Evolutionary conservation across 2,888 invertebrate species (phyloP).

Genomic region (Chalcosyrphus nemorum): DNA sequence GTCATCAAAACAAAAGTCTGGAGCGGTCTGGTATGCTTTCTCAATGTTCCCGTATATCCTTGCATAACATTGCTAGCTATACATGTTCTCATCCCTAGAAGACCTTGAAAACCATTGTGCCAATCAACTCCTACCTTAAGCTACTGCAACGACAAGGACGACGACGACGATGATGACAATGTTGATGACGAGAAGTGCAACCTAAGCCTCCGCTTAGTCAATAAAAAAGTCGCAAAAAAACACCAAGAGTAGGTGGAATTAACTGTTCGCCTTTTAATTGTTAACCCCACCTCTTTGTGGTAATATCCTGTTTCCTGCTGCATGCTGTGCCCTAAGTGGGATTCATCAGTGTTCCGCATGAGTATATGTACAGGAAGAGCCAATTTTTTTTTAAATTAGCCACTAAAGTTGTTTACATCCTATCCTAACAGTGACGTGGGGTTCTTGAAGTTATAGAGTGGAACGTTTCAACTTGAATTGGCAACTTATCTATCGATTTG

Average conservation of each 20-base stretch:
- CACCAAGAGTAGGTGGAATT: constrained; percentile 4
- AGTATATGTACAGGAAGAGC: constrained; percentile 8
- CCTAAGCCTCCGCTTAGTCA: constrained; percentile 12
- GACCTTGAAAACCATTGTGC: constrained; percentile 63
- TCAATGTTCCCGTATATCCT: constrained; percentile 26
- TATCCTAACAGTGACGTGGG: constrained; percentile 16
- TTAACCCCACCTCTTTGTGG: constrained; percentile 15
- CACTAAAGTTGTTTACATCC: constrained; percentile 47
- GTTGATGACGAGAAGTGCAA: constrained; percentile 22
- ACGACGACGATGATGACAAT: neutral
- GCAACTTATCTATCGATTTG: constrained; percentile 25
- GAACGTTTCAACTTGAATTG: constrained; percentile 11
- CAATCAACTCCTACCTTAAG: constrained; percentile 47
- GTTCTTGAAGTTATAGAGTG: neutral
- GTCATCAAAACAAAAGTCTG: constrained; percentile 63
- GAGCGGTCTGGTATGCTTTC: constrained; percentile 39
- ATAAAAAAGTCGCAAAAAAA: constrained; percentile 32
- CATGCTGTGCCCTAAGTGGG: neutral
- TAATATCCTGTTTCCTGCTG: constrained; percentile 19
- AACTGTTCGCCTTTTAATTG: constrained; percentile 35
- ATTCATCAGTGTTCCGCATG: neutral
- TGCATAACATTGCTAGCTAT: constrained; percentile 15
- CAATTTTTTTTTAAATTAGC: constrained; percentile 28
- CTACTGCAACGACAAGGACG: neutral
- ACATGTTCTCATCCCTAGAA: constrained; percentile 13